Conservation (phyloP, 1,140 invertebrate genomes). For the Drosophila saltans region DNA sequence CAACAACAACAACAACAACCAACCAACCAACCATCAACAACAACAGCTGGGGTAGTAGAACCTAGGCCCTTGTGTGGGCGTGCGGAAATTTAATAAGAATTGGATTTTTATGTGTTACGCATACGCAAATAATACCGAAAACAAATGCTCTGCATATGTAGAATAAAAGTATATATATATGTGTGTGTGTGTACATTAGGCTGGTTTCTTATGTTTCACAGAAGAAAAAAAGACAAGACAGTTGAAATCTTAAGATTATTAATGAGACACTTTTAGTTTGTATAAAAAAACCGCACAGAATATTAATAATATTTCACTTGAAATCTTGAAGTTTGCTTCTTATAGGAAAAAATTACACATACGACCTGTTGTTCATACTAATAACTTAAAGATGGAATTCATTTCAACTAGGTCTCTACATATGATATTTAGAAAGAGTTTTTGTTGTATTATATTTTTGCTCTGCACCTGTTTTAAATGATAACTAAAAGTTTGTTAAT, state of each 20-base stretch:
- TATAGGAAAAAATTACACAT: neutral
- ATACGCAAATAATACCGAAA: constrained; percentile 52
- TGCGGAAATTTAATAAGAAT: constrained; percentile 81
- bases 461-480: too few relatives aligned
- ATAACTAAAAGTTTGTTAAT: too few relatives aligned
- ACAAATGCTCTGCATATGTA: constrained; percentile 38
- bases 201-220: constrained; percentile 20
- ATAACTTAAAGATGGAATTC: too few relatives aligned
- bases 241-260: neutral
- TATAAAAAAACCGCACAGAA: neutral
- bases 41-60: constrained; percentile 48
- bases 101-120: constrained; percentile 76
- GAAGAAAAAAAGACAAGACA: constrained; percentile 1
- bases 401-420: too few relatives aligned
- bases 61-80: constrained; percentile 60
- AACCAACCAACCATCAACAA: constrained; percentile 46
- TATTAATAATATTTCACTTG: neutral
- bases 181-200: constrained; percentile 23
- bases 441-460: too few relatives aligned
- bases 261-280: neutral
- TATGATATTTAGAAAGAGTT: too few relatives aligned
- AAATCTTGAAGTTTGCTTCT: too few relatives aligned
- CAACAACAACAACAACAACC: constrained; percentile 5
- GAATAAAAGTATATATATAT: constrained; percentile 24
- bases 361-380: neutral